A percentile compares a stretch with the other conserved stretches of the same genome.
These are phyloP conservation scores for Esperia sulphurella DNA, from an alignment of 2,888 invertebrate genomes.

Conservation along the genomic window DNA sequence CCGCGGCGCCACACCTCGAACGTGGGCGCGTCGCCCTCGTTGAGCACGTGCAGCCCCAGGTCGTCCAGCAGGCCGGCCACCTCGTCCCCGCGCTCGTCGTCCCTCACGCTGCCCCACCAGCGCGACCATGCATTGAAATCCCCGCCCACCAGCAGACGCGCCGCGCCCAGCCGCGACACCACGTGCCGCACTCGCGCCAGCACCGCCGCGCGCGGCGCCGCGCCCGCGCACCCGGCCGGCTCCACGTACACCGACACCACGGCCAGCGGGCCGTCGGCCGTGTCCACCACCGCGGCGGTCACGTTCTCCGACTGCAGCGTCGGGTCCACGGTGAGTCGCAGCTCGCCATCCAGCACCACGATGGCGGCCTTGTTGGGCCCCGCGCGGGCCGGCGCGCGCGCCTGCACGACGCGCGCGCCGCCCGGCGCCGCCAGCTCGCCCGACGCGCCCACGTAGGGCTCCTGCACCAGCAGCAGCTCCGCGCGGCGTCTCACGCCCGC, in stretches of 20 bases:
- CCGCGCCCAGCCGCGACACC: no score
- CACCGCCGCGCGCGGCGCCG: no score
- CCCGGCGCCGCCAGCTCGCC: slow-evolving; percentile 16
- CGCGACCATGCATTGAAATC: no score
- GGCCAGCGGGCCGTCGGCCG: slow-evolving; percentile 12
- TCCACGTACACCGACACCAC: slow-evolving; percentile 20
- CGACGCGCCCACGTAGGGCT: slow-evolving; percentile 23
- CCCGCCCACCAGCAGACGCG: no score
- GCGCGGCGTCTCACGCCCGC: slow-evolving; percentile 8
- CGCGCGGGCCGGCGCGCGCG: slow-evolving; percentile 17
- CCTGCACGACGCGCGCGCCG: slow-evolving; percentile 20
- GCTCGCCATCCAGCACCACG: slow-evolving; percentile 13
- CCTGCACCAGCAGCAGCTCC: slow-evolving; percentile 22
- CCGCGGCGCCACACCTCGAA: no score
- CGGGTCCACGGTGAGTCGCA: slow-evolving; percentile 18
- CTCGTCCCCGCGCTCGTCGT: no score
- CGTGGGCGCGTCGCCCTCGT: no score
- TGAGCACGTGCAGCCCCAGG: no score
- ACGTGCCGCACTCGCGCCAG: no score
- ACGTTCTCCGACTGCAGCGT: slow-evolving; percentile 21
- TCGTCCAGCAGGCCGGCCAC: no score
- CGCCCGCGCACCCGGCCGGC: no score
- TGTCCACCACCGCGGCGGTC: slow-evolving; percentile 13
- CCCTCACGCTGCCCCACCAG: no score
- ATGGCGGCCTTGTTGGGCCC: slow-evolving; percentile 23